Evolutionary conservation across 1,140 invertebrate species (phyloP), one percentile per base, ranked within the genome.

Genomic region (Drosophila watanabei): DNA sequence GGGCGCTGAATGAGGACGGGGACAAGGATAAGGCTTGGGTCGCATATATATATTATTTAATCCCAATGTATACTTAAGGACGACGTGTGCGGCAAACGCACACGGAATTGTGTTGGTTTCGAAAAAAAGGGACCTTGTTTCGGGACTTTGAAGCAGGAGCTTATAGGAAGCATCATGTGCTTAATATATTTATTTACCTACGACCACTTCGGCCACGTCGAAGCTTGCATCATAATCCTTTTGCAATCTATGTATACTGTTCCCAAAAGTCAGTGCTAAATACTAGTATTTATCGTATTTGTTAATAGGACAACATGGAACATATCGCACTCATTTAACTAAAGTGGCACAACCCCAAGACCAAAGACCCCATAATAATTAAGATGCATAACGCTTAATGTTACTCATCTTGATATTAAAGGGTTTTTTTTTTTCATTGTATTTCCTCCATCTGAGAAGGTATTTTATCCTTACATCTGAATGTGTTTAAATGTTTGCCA

Each of bases 1-100:
- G 48, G 76, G 33, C 75, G 51, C 43, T 86, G 37, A 72, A 37
- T 28, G 41, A 9, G 8, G n/a, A 33, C 13, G 24, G 28, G 24
- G 24, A 41, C 46, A 3, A 18, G 16, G 16, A 28, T 37, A 18
- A n/a, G 33, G 37, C 39, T 32, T 20, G 58, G 28, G 52, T 59
- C 62, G 20, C 58, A 30, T 57, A 63, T 52, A 60, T 58, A 46
- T 32, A 30, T 43, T 18, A 4, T 70, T 71, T 71, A 71, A 71
- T 70, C 66, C 66, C 66, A 69, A 69, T 37, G 13, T 70, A 69
- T 69, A 51, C 20, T 52, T 70, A 70, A 70, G 66, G 63, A 70
- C 66, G 49, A 69, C 46, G 62, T 69, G 63, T 66, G 65, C 65
- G 28, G 20, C 1, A n/a, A 20, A 24, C 45, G 65, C 35, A 66